A percentile compares a stretch with the other conserved stretches of the same genome.
Conservation (phyloP, 2,797 vertebrate genomes). For the Cryptoblepharus egeriae region DNA sequence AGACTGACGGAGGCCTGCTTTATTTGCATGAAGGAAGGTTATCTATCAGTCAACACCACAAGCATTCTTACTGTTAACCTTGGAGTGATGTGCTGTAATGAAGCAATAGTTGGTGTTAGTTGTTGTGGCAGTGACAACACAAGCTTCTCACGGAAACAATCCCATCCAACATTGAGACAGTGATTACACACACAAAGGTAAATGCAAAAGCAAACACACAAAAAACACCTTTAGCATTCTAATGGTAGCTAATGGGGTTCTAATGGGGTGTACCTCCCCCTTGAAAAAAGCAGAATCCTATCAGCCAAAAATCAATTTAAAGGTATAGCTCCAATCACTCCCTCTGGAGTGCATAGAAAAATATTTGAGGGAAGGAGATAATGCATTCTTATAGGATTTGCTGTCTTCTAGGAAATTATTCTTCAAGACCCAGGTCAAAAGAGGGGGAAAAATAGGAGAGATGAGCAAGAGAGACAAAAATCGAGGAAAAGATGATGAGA, state of each 20-base stretch:
- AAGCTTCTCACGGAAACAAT: neutral
- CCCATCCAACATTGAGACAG: neutral
- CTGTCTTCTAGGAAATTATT: constrained; percentile 36
- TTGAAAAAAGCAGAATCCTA: neutral
- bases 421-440: constrained; percentile 50
- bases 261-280: accelerated
- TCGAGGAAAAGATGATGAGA: constrained; percentile 59
- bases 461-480: constrained; percentile 41
- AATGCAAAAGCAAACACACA: neutral
- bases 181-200: neutral
- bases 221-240: neutral
- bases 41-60: too few species aligned
- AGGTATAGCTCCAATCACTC: neutral
- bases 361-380: constrained; percentile 17
- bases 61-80: neutral
- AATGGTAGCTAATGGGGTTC: too few species aligned
- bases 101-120: neutral
- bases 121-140: neutral
- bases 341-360: neutral
- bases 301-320: constrained; percentile 12
- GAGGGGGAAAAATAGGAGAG: constrained; percentile 24
- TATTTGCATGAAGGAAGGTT: too few species aligned
- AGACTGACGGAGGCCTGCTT: too few species aligned
- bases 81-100: neutral
- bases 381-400: constrained; percentile 46